Evolutionary conservation across 1,140 invertebrate species (phyloP), one percentile per base, ranked within the genome.

Genomic region (Aleiodes sp.): DNA sequence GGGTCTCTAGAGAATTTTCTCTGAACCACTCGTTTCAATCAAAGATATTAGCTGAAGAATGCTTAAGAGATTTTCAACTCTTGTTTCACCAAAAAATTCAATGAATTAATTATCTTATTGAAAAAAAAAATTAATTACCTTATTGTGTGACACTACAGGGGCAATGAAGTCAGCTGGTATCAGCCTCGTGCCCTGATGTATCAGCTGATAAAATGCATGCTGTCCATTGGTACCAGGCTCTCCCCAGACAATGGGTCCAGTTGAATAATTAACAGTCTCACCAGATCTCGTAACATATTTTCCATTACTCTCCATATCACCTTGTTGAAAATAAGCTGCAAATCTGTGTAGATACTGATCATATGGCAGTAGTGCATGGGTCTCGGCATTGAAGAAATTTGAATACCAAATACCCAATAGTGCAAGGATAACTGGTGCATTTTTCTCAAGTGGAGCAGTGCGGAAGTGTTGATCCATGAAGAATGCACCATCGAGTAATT

Each of bases 201-300:
- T 96, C 21, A 98, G 88, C 86, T 98, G 97, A 87, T 98, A 98
- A 88, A 98, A 99, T 65, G 97, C 96, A 86, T 98, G 97, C 78
- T 99, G 98, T n/a, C 98, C 98, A 86, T 99, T 99, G 4, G 98
- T 99, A 35, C 98, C 98, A 14, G 98, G 98, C 87, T 99, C 98
- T 52, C 98, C 98, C 88, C 88, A 89, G 1, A 89, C 87, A 74
- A 89, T 88, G 19, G 94, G 94, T 75, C 88, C 97, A 7, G 97
- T 98, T 28, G 84, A 88, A 83, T 97, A 97, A 74, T 91, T 84
- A 0, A 96, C 96, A 14, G 81, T 82, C 37, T 90, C 81, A 0
- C 96, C 95, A 72, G 88, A 89, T 39, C 93, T 89, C 8, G 94
- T 98, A 9, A 94, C 92, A 80, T 93, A 98, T 88, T 99, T 99